Evolutionary conservation across 2,113 vertebrate species (phyloP), one percentile per base, ranked within the genome.

Genomic region (Pungitius pungitius): DNA sequence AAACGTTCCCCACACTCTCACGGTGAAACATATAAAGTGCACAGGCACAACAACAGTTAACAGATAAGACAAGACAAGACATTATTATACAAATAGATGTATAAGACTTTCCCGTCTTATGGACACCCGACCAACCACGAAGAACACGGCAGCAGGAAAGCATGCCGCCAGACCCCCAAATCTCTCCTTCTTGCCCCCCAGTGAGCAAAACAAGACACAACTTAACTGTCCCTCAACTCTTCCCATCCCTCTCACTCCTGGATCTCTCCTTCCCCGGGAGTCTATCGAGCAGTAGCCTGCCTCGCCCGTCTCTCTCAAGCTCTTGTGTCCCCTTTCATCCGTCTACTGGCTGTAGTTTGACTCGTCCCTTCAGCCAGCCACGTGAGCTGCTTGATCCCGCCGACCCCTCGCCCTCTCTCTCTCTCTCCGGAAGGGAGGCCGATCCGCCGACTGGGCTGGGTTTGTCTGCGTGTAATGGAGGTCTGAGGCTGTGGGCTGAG

Each of bases 381-480:
- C 66, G 86, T 71, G 81, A 79, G 81, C 79, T 63, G 43, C 84
- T 87, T 88, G 78, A 85, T 82, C 81, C 86, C 15, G 7, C 15
- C 56, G 57, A 81, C 82, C 78, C 59, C 52, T 40, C 63, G 52
- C 78, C 24, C 82, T 30, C 26, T 79, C 73, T 81, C 86, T 79
- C 57, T 81, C 73, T 81, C 86, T 79, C 57, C 79, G 84, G 70
- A 70, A 61, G 66, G 84, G 70, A 73, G 64, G 66, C 77, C 85
- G 5, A 68, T 80, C 80, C 73, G 72, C 64, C 51, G 68, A 64
- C 77, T 27, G 65, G 73, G 71, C 78, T 86, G 85, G 30, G 81
- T 92, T 93, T 90, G 83, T 90, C 85, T 88, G 81, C 60, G 80
- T 78, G 85, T 90, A 91, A 90, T 90, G 79, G 81, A 91, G 82